Percentiles rank a stretch among this genome's conserved stretches.
phyloP scores from a whole-genome alignment of 2,797 vertebrate species.

The Coreius guichenoti region DNA sequence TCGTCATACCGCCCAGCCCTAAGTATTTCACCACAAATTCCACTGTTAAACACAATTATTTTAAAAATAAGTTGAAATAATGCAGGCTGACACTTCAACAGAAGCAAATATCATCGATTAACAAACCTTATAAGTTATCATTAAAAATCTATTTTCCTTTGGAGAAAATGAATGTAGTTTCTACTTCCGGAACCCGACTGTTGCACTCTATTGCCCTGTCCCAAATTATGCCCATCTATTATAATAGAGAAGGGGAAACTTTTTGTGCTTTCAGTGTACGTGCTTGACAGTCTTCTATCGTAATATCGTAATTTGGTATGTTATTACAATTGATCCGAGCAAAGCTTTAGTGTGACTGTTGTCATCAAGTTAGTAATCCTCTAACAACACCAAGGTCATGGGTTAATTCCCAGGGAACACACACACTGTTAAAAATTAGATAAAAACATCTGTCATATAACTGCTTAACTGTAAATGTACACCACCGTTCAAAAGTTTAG shows the following conservation, averaged over 20 bases:
- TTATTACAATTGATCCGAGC: neutral
- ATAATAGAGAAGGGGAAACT: neutral
- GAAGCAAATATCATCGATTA: neutral
- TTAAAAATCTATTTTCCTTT: neutral
- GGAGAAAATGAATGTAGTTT: neutral
- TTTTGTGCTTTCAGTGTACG: conserved; percentile 11
- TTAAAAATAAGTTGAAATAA: neutral
- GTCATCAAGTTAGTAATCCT: neutral
- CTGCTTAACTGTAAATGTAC: neutral
- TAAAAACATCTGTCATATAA: neutral
- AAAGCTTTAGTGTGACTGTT: conserved; percentile 16
- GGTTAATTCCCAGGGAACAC: neutral
- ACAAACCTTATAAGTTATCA: neutral
- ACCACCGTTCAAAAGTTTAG: neutral
- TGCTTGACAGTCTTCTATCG: neutral
- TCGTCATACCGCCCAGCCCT: neutral
- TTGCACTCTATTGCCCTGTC: neutral
- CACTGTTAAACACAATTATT: neutral
- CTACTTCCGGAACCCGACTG: neutral
- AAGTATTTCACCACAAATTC: neutral
- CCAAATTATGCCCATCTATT: neutral
- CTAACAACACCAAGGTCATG: neutral
- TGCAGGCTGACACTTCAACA: neutral
- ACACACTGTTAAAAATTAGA: neutral
- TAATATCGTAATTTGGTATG: conserved; percentile 20